Conservation (phyloP, 2,797 vertebrate species). For the Anguilla obscura region DNA sequence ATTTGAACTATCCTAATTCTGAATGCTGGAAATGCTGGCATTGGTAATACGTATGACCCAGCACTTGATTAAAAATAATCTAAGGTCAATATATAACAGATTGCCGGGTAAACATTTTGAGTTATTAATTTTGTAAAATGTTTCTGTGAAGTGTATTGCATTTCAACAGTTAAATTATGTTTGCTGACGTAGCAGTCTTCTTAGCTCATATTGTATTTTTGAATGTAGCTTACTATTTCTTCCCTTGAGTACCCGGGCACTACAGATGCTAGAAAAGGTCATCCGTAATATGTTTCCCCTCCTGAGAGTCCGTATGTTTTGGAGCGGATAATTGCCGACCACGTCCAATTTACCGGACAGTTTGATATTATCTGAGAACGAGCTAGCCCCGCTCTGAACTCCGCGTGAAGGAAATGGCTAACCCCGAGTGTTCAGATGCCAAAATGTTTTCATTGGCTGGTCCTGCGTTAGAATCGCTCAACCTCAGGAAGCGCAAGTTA, state of each 20-base stretch:
- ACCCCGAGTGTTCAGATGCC: conserved; percentile 70
- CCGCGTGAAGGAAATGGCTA: conserved; percentile 75
- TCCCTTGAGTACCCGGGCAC: not conserved
- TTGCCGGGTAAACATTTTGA: not conserved
- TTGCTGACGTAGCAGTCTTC: not conserved
- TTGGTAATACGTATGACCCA: not conserved
- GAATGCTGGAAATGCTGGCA: not conserved
- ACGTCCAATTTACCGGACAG: not conserved
- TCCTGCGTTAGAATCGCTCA: conserved; percentile 35
- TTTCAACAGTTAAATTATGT: not conserved
- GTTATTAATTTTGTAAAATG: not conserved
- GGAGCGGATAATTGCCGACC: not conserved
- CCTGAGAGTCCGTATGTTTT: not conserved
- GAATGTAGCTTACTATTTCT: not conserved
- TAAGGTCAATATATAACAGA: not conserved
- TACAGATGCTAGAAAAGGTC: not conserved
- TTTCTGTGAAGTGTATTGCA: not conserved
- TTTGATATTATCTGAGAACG: conserved; percentile 71
- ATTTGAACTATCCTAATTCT: not conserved
- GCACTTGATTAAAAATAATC: not conserved
- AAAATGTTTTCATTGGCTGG: conserved; percentile 79
- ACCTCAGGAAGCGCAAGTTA: conserved; percentile 73
- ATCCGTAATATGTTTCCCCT: not conserved
- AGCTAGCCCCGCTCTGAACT: conserved; percentile 78
- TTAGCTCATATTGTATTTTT: not conserved